Base-by-base conservation (phyloP, 35 echinoderm and acorn worm species). In the Antedon bifida region DNA sequence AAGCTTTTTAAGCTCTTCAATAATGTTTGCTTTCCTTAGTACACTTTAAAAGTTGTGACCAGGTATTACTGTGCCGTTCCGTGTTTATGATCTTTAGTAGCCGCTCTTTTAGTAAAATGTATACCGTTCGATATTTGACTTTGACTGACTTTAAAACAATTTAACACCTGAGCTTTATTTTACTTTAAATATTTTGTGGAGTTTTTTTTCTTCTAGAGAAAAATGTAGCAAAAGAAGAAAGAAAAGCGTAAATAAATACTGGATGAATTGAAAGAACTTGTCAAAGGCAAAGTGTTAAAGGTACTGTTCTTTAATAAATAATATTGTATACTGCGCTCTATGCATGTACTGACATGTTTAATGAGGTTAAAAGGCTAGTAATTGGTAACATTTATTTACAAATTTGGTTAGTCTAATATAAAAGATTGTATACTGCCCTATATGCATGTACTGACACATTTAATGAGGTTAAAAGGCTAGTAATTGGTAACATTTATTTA, bases 301-400 rank as follows among this genome's bases (percentile, higher is more conserved):
- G 93, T 96, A 88, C 74, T 78, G 34, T 36, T 11, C 80, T 38
- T n/a, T n/a, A n/a, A n/a, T n/a, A n/a, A 28, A 13, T 82, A 11
- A 90, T 45, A 88, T 97, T 32, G 84, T 97, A 23, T 84, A 97
- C 39, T 45, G 74, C 55, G 33, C n/a, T n/a, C n/a, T 78, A 89
- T 30, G 87, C 90, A 75, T 81, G 85, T 45, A 82, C 83, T 74
- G 78, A 83, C 26, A 83, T 97, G 30, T 97, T 97, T 86, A 87
- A 92, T 30, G 94, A 92, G 79, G 74, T 92, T 5, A 87, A 91
- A n/a, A 90, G 90, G 94, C 92, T 74, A 55, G 78, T 42, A 42
- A 29, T 30, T 23, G 10, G 10, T 36, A 35, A 13, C 10, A 80
- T 17, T 80, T 19, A 11, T 19, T 78, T 19, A 11, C 12, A 30